Conservation (phyloP, 2,113 vertebrate species). For the Theristicus caerulescens region DNA sequence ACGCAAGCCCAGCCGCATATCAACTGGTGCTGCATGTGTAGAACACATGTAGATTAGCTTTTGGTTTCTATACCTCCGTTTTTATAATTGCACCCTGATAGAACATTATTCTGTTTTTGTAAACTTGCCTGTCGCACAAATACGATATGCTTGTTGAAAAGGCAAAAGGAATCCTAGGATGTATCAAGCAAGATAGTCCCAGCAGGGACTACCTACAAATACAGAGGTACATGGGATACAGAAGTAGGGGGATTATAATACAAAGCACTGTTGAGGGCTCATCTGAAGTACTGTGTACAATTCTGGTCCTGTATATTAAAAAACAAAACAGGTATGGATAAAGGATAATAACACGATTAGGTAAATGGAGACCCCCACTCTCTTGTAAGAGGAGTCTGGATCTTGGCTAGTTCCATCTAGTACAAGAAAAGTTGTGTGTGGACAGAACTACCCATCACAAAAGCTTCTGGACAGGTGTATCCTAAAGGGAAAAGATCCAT, state of each 20-base stretch:
- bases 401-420: neutral
- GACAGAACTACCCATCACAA: neutral
- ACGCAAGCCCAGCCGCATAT: neutral
- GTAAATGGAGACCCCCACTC: neutral
- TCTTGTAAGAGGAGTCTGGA: neutral
- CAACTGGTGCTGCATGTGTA: neutral
- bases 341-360: neutral
- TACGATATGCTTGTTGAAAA: accelerated
- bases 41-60: neutral
- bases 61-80: neutral
- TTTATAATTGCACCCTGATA: neutral
- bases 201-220: neutral
- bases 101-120: neutral
- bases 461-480: neutral
- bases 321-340: neutral
- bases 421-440: neutral
- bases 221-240: neutral
- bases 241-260: neutral
- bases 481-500: neutral
- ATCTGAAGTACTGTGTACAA: neutral
- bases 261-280: neutral
- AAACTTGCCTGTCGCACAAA: neutral
- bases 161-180: neutral
- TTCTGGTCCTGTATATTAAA: neutral
- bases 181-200: neutral